Percentiles rank a stretch among this genome's conserved stretches.
Conservation (phyloP, 2,113 vertebrate species). For the Campylomormyrus numenius region DNA sequence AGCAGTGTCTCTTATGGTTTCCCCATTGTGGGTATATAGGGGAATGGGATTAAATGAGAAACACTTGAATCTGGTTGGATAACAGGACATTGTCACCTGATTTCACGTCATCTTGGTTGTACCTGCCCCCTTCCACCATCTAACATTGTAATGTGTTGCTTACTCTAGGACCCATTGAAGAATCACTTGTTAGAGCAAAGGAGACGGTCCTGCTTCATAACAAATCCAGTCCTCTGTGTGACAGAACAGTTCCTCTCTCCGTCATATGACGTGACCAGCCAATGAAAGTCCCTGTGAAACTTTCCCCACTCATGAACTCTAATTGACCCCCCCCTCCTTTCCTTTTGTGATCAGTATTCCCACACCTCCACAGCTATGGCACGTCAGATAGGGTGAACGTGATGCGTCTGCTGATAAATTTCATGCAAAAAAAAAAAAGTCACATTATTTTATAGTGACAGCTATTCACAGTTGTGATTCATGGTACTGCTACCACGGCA, state of each 20-base stretch:
- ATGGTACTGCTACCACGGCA: background rate
- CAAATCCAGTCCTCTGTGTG: background rate
- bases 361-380: background rate
- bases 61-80: background rate
- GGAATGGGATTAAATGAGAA: background rate
- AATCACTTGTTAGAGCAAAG: background rate
- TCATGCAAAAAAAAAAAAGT: background rate
- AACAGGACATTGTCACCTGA: background rate
- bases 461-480: background rate
- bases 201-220: background rate
- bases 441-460: background rate
- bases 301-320: background rate
- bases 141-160: background rate
- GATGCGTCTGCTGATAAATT: background rate
- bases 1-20: background rate
- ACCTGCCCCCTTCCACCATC: background rate
- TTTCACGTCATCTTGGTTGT: background rate
- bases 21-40: background rate
- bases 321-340: background rate
- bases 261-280: background rate
- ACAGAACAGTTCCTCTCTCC: background rate
- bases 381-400: background rate
- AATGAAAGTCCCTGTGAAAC: conserved; percentile 1
- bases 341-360: background rate
- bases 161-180: background rate